These are phyloP conservation scores for Parnassius mnemosyne DNA, from an alignment of 2,888 invertebrate species.

Conservation along the genomic window DNA sequence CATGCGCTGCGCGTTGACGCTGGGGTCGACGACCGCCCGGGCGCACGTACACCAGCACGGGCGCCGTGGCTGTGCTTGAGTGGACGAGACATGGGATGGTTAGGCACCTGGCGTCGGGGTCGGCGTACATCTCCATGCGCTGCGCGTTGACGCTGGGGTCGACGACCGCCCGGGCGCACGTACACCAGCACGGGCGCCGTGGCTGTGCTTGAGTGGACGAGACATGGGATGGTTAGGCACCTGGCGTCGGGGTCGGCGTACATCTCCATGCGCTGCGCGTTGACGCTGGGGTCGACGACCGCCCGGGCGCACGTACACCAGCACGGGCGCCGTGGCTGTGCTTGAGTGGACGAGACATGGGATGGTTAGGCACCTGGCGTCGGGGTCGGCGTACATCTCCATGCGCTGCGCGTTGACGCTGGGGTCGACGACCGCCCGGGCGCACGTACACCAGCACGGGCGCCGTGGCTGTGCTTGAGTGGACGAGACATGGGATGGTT, in stretches of 20 bases:
- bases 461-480: too few species aligned
- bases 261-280: constrained; percentile 97
- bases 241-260: constrained; percentile 96
- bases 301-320: constrained; percentile 98
- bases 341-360: not conserved
- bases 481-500: not conserved
- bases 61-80: too few species aligned
- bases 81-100: not conserved
- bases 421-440: constrained; percentile 99
- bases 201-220: too few species aligned
- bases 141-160: constrained; percentile 97
- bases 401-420: constrained; percentile 96
- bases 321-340: too few species aligned
- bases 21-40: constrained; percentile 98
- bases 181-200: too few species aligned
- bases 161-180: constrained; percentile 98
- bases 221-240: constrained; percentile 48
- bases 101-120: constrained; percentile 88
- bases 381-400: constrained; percentile 99
- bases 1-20: constrained; percentile 96
- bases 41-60: constrained; percentile 73
- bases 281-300: constrained; percentile 97
- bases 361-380: constrained; percentile 82
- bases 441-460: constrained; percentile 97
- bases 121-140: constrained; percentile 99